These are phyloP conservation scores for Remorina albescens DNA, from an alignment of 2,797 vertebrate species.

Conservation along the genomic window DNA sequence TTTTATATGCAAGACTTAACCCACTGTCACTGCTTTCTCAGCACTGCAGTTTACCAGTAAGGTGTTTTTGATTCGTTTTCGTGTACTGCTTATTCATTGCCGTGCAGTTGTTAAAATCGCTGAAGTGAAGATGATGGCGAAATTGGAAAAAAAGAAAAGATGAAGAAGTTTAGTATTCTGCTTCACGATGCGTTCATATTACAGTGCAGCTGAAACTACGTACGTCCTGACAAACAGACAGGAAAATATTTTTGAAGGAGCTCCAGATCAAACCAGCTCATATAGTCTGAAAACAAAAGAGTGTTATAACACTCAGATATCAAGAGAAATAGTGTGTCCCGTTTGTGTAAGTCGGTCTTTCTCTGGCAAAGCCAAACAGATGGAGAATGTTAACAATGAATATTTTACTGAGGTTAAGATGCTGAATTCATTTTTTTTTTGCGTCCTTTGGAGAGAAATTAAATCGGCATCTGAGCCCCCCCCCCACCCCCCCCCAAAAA, in stretches of 20 bases:
- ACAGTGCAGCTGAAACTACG: slow-evolving; percentile 73
- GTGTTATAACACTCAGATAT: slow-evolving; percentile 45
- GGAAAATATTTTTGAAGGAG: slow-evolving; percentile 62
- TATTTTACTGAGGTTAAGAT: slow-evolving; percentile 60
- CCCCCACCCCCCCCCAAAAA: not conserved
- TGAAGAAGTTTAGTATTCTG: slow-evolving; percentile 54
- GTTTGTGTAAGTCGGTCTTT: slow-evolving; percentile 42
- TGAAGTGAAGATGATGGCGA: slow-evolving; percentile 52
- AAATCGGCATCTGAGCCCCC: slow-evolving; percentile 13
- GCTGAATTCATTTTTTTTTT: slow-evolving; percentile 43
- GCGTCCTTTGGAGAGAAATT: slow-evolving; percentile 37
- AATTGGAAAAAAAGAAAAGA: slow-evolving; percentile 9
- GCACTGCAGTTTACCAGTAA: slow-evolving; percentile 58
- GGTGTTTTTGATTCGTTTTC: slow-evolving; percentile 72
- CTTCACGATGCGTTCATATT: slow-evolving; percentile 83
- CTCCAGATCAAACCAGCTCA: slow-evolving; percentile 51
- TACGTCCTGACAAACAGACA: slow-evolving; percentile 58
- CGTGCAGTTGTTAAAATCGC: slow-evolving; percentile 49
- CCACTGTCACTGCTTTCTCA: slow-evolving; percentile 65
- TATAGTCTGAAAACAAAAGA: slow-evolving; percentile 55
- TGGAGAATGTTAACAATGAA: slow-evolving; percentile 63
- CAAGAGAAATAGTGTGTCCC: slow-evolving; percentile 48
- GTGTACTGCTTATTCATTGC: slow-evolving; percentile 40
- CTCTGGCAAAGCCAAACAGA: slow-evolving; percentile 61
- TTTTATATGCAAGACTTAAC: slow-evolving; percentile 77